Evolutionary conservation across 30 jellyfish, hydroid and myxozoan genomes (phyloP).

Genomic region (Euphysa ruthae): DNA sequence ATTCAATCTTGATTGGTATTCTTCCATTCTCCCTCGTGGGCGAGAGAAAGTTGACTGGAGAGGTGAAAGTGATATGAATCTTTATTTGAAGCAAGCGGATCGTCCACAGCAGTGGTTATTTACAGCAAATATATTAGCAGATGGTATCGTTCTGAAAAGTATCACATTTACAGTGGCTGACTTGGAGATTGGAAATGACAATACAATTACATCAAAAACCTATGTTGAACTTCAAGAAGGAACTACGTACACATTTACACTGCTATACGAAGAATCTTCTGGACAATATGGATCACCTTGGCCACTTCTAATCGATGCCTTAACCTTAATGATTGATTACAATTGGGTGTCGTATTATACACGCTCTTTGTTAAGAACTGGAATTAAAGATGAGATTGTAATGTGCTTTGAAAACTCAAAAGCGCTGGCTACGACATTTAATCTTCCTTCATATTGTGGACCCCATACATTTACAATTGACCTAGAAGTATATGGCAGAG

Average conservation of each 20-base stretch:
- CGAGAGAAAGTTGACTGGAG: constrained; percentile 70
- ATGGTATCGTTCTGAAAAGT: neutral
- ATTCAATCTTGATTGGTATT: constrained; percentile 59
- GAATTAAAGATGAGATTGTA: constrained; percentile 21
- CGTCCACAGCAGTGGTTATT: constrained; percentile 59
- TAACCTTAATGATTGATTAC: constrained; percentile 56
- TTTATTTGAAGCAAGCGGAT: constrained; percentile 35
- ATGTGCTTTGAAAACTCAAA: constrained; percentile 36
- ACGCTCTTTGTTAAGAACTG: constrained; percentile 14
- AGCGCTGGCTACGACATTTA: constrained; percentile 28
- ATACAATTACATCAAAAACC: constrained; percentile 37
- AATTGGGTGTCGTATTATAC: constrained; percentile 27
- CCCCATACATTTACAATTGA: constrained; percentile 55
- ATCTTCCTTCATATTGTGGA: constrained; percentile 46
- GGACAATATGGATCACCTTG: constrained; percentile 62
- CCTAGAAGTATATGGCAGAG: constrained; percentile 55
- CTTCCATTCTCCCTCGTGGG: constrained; percentile 47
- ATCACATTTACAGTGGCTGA: constrained; percentile 28
- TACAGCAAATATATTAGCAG: neutral
- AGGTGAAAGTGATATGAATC: constrained; percentile 27
- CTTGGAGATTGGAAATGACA: constrained; percentile 53
- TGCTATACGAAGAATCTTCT: constrained; percentile 31
- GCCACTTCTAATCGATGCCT: constrained; percentile 80
- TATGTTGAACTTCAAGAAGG: constrained; percentile 27
- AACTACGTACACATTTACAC: constrained; percentile 28